These are phyloP conservation scores for Syndactyla subalaris DNA, from an alignment of 2,797 vertebrate genomes.

Conservation along the genomic window DNA sequence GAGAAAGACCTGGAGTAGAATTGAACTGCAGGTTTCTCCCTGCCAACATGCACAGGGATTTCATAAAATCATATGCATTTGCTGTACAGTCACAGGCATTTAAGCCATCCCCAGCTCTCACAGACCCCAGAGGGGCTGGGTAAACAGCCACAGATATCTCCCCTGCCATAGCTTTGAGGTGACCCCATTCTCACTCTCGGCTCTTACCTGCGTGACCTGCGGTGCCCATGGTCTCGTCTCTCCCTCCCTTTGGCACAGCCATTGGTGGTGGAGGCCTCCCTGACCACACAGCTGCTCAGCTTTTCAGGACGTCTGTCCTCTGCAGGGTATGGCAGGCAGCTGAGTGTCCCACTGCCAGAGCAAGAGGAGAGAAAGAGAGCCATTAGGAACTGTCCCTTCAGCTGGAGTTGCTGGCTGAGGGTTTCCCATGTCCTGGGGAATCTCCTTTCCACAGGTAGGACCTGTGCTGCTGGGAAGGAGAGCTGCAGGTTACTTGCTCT, in stretches of 20 bases:
- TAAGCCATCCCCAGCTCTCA: neutral
- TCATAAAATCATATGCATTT: neutral
- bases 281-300: neutral
- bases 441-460: neutral
- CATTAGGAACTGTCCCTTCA: neutral
- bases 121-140: neutral
- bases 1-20: neutral
- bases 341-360: slow-evolving; percentile 72
- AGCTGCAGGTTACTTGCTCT: neutral
- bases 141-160: fast-evolving
- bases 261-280: slow-evolving; percentile 67
- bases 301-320: slow-evolving; percentile 71
- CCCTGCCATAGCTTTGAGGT: neutral
- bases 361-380: neutral
- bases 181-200: fast-evolving
- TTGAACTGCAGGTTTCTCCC: neutral
- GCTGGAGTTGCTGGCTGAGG: neutral
- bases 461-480: neutral
- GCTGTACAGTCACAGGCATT: fast-evolving
- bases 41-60: fast-evolving
- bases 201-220: slow-evolving; percentile 82
- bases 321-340: slow-evolving; percentile 57
- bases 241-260: slow-evolving; percentile 80
- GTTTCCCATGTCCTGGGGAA: fast-evolving
- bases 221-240: slow-evolving; percentile 71